Evolutionary conservation across 2,888 invertebrate species (phyloP), one percentile per base, ranked within the genome.

Genomic region (Cephus spinipes): DNA sequence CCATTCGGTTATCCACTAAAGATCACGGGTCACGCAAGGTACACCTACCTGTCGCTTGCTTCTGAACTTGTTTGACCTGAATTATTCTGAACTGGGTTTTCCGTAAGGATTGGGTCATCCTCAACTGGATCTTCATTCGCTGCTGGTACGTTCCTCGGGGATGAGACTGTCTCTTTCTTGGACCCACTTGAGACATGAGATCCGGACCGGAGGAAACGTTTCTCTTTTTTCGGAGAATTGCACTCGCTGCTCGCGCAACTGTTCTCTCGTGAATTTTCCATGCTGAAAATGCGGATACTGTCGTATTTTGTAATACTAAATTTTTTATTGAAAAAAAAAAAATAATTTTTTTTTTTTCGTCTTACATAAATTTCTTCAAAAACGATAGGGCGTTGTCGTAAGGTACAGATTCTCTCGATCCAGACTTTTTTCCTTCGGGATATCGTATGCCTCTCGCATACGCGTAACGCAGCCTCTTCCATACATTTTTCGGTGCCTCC

Each of bases 221-320:
- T 79, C n/a, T 82, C 80, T 69, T 80, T 76, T 74, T 81, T 86
- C 32, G 85, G 84, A 68, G 85, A 85, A 73, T 80, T 82, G 80
- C 85, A 83, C 55, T 76, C 80, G 82, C 85, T 84, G 79, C 86
- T 88, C 36, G 87, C 84, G 79, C 86, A 83, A 76, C 86, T 88
- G 74, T 82, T 84, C 34, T 83, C 84, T 69, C 81, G 83, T 32
- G 83, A 83, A 76, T 81, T 69, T 23, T 85, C 81, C 34, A 79
- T 68, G 73, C 84, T 83, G 71, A 55, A 76, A 78, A 2, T 55
- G 23, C 9, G 23, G 6, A 23, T 55, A 23, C 9, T 55, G 1
- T 55, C 55, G 23, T 9, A 55, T 55, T 55, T 55, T 9, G 55
- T 55, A 23, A 4, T 9, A 55, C 1, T 23, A 23, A 0, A 55